These are phyloP conservation scores for Mus minutoides DNA, from an alignment of 2,797 vertebrate genomes.

Conservation along the genomic window DNA sequence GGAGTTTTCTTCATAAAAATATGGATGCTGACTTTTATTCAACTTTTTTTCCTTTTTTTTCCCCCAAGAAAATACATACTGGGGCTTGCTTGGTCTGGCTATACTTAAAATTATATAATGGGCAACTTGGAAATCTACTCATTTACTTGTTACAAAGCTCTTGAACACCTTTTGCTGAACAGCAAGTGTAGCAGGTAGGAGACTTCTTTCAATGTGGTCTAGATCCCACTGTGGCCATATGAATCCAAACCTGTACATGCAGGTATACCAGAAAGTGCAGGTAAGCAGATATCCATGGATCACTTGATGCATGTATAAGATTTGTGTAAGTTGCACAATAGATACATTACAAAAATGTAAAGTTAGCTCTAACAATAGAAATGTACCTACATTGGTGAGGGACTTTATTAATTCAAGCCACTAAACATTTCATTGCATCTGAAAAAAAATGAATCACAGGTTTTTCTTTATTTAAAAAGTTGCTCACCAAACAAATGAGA, in stretches of 20 bases:
- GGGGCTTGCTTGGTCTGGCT: not conserved
- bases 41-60: not conserved
- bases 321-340: not conserved
- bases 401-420: not conserved
- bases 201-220: not conserved
- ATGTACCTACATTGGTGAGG: not conserved
- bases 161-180: not conserved
- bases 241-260: rapidly evolving
- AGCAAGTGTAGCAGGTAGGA: not conserved
- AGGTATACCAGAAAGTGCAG: not conserved
- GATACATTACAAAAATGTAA: not conserved
- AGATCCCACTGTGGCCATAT: not conserved
- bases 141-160: not conserved
- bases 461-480: not conserved
- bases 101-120: not conserved
- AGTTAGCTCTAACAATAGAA: not conserved
- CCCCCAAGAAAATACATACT: not conserved
- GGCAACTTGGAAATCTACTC: not conserved
- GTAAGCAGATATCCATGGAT: rapidly evolving
- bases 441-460: not conserved
- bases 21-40: not conserved
- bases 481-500: not conserved
- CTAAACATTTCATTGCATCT: not conserved
- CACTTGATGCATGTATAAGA: rapidly evolving
- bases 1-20: not conserved